Percentiles rank a stretch among this genome's conserved stretches.
Conservation (phyloP, 2,888 invertebrate species). For the Andrena fulva region DNA sequence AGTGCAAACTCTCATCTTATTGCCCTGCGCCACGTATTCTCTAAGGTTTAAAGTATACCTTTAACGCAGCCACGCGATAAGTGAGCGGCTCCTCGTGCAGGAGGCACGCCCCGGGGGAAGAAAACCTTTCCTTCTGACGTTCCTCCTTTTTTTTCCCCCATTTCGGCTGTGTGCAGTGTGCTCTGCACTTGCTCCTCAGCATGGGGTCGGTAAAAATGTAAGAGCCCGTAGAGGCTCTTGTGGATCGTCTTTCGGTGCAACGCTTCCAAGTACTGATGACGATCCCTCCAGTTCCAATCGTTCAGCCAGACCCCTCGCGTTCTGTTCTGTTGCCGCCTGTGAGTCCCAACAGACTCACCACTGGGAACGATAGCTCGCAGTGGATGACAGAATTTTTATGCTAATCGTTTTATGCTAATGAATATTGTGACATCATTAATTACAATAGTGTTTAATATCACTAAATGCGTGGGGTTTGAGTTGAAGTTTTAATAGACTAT, state of each 20-base stretch:
- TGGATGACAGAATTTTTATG: too few species aligned
- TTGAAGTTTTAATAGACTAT: too few species aligned
- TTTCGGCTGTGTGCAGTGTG: slow-evolving; percentile 56
- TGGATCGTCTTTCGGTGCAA: slow-evolving; percentile 28
- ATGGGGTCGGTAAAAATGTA: slow-evolving; percentile 80
- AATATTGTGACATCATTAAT: too few species aligned
- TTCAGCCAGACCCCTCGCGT: neutral
- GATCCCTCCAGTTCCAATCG: slow-evolving; percentile 9
- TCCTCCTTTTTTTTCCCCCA: slow-evolving; percentile 20
- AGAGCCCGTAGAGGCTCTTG: slow-evolving; percentile 65
- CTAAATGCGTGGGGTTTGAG: too few species aligned
- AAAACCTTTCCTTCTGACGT: slow-evolving; percentile 27
- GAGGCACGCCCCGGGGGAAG: slow-evolving; percentile 43
- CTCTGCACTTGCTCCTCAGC: slow-evolving; percentile 80
- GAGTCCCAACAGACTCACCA: too few species aligned
- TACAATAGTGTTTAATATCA: too few species aligned
- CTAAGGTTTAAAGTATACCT: slow-evolving; percentile 47
- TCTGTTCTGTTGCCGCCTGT: slow-evolving; percentile 10
- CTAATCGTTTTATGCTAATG: too few species aligned
- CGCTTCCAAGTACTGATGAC: slow-evolving; percentile 23
- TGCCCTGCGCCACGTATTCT: slow-evolving; percentile 36
- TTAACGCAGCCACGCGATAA: slow-evolving; percentile 53
- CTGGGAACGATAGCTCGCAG: too few species aligned
- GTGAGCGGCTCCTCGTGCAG: slow-evolving; percentile 42
- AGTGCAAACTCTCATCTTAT: slow-evolving; percentile 36